Evolutionary conservation across 2,113 vertebrate species (phyloP).

Genomic region (Camelus bactrianus): DNA sequence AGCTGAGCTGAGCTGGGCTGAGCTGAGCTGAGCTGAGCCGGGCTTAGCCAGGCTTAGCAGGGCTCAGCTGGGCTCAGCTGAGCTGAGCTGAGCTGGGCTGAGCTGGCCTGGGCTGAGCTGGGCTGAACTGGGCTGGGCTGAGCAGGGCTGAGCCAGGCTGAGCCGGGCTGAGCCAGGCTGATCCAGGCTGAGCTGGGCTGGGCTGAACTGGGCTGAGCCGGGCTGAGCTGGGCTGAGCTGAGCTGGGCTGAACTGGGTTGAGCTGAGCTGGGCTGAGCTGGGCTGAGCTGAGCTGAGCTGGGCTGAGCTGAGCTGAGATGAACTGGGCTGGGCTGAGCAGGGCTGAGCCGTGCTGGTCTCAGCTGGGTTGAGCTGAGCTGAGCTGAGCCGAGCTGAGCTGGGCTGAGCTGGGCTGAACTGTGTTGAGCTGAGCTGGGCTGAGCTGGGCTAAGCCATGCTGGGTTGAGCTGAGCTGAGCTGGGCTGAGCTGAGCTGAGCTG

Average conservation of each 20-base stretch:
- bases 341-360: accelerated
- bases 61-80: accelerated
- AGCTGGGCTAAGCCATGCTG: accelerated
- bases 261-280: accelerated
- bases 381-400: accelerated
- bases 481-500: accelerated
- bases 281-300: accelerated
- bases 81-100: accelerated
- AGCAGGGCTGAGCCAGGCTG: accelerated
- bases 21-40: accelerated
- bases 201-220: accelerated
- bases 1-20: accelerated
- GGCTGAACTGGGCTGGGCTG: accelerated
- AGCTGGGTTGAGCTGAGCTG: accelerated
- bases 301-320: accelerated
- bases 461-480: accelerated
- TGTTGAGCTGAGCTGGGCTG: accelerated
- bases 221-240: accelerated
- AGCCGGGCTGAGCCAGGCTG: accelerated
- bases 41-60: too few species aligned
- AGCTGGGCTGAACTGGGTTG: accelerated
- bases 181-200: accelerated
- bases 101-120: accelerated
- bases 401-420: accelerated
- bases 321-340: accelerated